These are phyloP conservation scores for Eciton burchellii DNA, from an alignment of 1,140 invertebrate genomes.

Conservation along the genomic window DNA sequence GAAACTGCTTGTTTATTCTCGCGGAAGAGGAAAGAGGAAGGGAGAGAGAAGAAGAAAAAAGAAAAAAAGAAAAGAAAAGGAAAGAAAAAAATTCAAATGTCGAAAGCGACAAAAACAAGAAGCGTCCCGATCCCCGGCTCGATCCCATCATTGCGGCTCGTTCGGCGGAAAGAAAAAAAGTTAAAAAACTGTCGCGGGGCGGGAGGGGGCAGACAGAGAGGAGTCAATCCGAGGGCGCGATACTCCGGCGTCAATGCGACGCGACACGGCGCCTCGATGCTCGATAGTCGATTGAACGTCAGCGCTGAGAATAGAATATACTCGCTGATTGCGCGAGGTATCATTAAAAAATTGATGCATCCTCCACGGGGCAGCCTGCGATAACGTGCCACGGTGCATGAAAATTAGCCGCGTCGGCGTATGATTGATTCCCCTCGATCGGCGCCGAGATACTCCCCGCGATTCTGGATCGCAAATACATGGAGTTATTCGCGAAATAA, in stretches of 20 bases:
- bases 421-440: conserved; percentile 48
- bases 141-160: background rate
- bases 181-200: conserved; percentile 23
- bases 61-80: background rate
- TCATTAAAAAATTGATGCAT: conserved; percentile 74
- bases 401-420: conserved; percentile 57
- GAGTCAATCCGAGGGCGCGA: conserved; percentile 58
- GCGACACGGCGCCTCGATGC: conserved; percentile 24
- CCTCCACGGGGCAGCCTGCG: conserved; percentile 63
- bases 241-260: conserved; percentile 70
- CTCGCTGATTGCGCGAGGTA: conserved; percentile 68
- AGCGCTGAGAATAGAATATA: conserved; percentile 81
- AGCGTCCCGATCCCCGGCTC: background rate
- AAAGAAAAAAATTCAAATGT: conserved; percentile 23
- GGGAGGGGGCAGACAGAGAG: conserved; percentile 62
- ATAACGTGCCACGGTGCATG: conserved; percentile 54
- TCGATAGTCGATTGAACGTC: conserved; percentile 74
- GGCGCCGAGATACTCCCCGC: conserved; percentile 11
- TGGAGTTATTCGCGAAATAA: background rate
- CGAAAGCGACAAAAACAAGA: background rate
- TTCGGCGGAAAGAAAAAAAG: conserved; percentile 29
- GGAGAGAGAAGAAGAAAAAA: background rate
- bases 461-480: background rate
- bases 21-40: background rate
- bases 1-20: too few relatives aligned